phyloP scores from a whole-genome alignment of 2,113 vertebrate species.

The Sinocyclocheilus anophthalmus region DNA sequence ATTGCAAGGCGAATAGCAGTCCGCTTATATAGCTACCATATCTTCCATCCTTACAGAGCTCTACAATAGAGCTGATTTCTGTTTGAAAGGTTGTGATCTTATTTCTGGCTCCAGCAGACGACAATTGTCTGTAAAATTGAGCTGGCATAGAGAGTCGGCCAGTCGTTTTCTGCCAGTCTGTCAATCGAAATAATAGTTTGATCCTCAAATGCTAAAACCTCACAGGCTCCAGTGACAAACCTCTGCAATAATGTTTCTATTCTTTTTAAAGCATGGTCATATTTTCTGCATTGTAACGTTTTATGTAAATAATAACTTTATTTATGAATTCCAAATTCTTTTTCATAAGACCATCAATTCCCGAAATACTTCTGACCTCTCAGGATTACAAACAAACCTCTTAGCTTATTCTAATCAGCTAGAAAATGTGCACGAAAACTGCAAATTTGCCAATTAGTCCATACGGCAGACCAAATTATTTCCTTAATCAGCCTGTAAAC shows the following conservation, averaged over 20 bases:
- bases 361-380: neutral
- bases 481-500: slow-evolving; percentile 29
- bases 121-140: neutral
- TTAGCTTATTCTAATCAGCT: slow-evolving; percentile 1
- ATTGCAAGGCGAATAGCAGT: neutral
- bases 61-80: slow-evolving; percentile 17
- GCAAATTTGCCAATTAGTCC: slow-evolving; percentile 33
- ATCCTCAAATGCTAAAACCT: neutral
- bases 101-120: neutral
- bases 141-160: neutral
- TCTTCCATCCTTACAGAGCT: neutral
- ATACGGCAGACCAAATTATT: slow-evolving; percentile 18
- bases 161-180: neutral
- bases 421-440: neutral
- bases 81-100: slow-evolving; percentile 18
- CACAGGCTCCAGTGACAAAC: neutral
- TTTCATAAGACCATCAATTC: slow-evolving; percentile 2
- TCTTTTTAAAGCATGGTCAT: neutral
- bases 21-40: neutral
- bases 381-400: neutral
- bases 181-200: neutral
- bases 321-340: neutral
- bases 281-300: neutral
- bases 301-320: slow-evolving; percentile 15
- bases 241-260: neutral